A percentile compares a stretch with the other conserved stretches of the same genome.
phyloP scores from a whole-genome alignment of 2,888 invertebrate genomes.

The Dasypogon diadema region DNA sequence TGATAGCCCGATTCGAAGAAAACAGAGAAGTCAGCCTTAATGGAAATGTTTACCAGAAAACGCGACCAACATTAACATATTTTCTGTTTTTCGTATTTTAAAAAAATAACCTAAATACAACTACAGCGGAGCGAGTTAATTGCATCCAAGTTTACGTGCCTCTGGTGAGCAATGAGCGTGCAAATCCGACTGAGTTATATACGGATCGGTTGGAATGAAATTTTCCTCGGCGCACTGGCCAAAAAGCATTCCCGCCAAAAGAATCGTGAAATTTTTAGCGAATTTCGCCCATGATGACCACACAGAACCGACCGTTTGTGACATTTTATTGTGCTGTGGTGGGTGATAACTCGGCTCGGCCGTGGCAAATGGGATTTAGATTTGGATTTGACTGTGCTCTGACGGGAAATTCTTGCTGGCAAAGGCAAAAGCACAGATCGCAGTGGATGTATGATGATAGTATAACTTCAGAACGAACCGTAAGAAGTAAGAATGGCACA shows the following conservation, averaged over 20 bases:
- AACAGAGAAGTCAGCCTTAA: background rate
- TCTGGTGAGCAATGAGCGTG: background rate
- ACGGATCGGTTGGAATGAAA: background rate
- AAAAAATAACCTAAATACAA: slow-evolving; percentile 1
- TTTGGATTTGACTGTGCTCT: too few relatives aligned
- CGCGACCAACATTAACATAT: background rate
- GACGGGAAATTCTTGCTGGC: too few relatives aligned
- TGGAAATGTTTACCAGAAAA: slow-evolving; percentile 3
- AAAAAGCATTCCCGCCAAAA: background rate
- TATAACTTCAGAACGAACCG: too few relatives aligned
- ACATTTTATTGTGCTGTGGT: background rate
- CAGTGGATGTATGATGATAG: too few relatives aligned
- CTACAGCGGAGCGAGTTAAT: background rate
- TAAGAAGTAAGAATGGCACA: too few relatives aligned
- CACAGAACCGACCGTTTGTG: background rate
- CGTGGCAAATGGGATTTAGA: too few relatives aligned
- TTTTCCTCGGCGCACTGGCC: too few relatives aligned
- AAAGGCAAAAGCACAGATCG: too few relatives aligned
- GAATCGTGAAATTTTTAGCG: background rate
- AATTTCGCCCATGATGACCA: background rate
- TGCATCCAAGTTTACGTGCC: background rate
- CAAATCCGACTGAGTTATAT: background rate
- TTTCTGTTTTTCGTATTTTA: background rate
- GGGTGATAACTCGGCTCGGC: too few relatives aligned
- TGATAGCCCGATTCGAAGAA: background rate